Conservation (phyloP, 2,113 vertebrate genomes). For the Cavia aperea region DNA sequence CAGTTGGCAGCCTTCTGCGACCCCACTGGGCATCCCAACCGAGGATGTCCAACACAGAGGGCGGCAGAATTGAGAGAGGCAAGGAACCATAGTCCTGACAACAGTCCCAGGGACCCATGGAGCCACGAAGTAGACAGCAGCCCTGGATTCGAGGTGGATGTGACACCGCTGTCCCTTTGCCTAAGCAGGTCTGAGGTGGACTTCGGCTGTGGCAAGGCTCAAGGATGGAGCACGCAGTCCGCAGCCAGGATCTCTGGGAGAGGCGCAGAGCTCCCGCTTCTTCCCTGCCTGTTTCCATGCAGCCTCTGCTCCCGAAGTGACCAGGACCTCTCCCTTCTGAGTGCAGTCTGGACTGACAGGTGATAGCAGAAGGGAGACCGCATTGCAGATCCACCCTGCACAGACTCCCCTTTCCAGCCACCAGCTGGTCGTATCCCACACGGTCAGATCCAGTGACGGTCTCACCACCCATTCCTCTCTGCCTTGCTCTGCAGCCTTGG, state of each 20-base stretch:
- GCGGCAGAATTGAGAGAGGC: not conserved
- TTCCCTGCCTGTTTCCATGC: not conserved
- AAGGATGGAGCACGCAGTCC: not conserved
- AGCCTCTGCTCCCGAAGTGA: rapidly evolving
- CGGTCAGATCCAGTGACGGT: not conserved
- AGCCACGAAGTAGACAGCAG: not conserved
- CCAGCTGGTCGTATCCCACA: too few species aligned
- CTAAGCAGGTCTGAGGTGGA: not conserved
- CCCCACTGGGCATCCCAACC: not conserved
- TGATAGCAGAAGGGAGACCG: not conserved
- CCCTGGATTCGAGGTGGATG: not conserved
- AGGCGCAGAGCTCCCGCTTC: not conserved
- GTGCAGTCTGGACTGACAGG: not conserved
- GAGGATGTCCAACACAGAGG: not conserved
- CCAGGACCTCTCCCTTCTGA: not conserved
- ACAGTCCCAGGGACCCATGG: not conserved
- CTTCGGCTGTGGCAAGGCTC: not conserved
- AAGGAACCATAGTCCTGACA: not conserved
- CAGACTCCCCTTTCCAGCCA: not conserved
- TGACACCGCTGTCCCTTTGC: not conserved
- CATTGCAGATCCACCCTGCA: not conserved
- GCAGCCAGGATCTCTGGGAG: not conserved
- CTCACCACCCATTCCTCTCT: not conserved
- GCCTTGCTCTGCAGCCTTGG: not conserved
- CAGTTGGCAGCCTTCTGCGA: not conserved